A percentile compares a stretch with the other conserved stretches of the same genome.
Conservation (phyloP, 2,888 invertebrate species). For the Drosophila aldrichi region DNA sequence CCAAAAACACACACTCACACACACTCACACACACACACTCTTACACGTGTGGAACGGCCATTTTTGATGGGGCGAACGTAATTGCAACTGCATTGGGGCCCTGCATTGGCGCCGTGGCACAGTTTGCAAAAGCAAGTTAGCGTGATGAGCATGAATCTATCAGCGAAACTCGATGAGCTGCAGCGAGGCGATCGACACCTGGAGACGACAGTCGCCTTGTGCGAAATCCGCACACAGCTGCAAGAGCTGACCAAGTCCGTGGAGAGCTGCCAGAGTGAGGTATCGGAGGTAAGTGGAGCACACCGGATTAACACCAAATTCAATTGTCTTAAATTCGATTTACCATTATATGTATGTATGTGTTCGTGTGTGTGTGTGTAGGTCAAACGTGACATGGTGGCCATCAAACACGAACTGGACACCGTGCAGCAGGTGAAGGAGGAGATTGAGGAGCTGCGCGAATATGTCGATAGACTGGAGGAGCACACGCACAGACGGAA, state of each 20-base stretch:
- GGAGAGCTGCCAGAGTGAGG: constrained; percentile 97
- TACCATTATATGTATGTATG: not conserved
- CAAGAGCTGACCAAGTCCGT: constrained; percentile 97
- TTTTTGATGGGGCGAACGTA: constrained; percentile 23
- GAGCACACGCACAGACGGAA: constrained; percentile 96
- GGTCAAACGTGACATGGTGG: constrained; percentile 97
- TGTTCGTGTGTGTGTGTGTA: constrained; percentile 76
- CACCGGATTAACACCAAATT: constrained; percentile 17
- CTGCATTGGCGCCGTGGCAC: constrained; percentile 62
- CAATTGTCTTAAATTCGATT: constrained; percentile 17
- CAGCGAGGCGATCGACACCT: constrained; percentile 95
- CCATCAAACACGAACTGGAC: constrained; percentile 96
- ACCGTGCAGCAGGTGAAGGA: constrained; percentile 97
- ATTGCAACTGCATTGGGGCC: constrained; percentile 30
- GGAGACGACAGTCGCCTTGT: constrained; percentile 96
- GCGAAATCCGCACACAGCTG: constrained; percentile 96
- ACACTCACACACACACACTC: not conserved
- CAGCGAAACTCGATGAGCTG: constrained; percentile 97
- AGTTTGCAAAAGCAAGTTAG: constrained; percentile 99
- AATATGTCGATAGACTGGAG: constrained; percentile 96
- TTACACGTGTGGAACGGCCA: constrained; percentile 17
- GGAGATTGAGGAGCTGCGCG: constrained; percentile 96
- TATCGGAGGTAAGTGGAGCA: constrained; percentile 89
- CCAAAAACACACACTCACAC: not conserved
- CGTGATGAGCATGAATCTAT: constrained; percentile 98